Conservation (phyloP, 2,888 invertebrate species). For the Sinohyriopsis cumingii region DNA sequence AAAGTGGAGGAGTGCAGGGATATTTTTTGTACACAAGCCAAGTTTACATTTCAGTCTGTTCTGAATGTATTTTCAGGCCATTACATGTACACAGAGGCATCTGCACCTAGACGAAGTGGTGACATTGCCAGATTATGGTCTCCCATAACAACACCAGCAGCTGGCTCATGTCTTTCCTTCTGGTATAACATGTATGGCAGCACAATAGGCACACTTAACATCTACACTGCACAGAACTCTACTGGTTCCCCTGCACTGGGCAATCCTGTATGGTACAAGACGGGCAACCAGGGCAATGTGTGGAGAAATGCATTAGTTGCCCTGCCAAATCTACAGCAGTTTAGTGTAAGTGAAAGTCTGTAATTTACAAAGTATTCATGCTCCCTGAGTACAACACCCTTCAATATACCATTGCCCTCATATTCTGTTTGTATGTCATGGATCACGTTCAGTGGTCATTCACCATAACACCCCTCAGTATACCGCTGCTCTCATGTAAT, state of each 20-base stretch:
- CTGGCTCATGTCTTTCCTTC: constrained; percentile 61
- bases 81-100: constrained; percentile 77
- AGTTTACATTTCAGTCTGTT: too few relatives aligned
- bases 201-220: constrained; percentile 58
- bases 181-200: constrained; percentile 68
- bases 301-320: constrained; percentile 58
- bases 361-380: too few relatives aligned
- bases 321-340: constrained; percentile 38
- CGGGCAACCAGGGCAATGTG: constrained; percentile 56
- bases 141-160: constrained; percentile 22
- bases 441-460: too few relatives aligned
- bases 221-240: constrained; percentile 43
- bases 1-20: too few relatives aligned
- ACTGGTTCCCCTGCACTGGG: constrained; percentile 36
- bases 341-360: constrained; percentile 36
- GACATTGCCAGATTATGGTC: constrained; percentile 46
- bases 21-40: too few relatives aligned
- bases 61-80: constrained; percentile 43
- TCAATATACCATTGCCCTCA: too few relatives aligned
- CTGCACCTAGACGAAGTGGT: constrained; percentile 76
- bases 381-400: too few relatives aligned
- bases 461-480: too few relatives aligned
- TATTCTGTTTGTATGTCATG: too few relatives aligned
- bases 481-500: too few relatives aligned
- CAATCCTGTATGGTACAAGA: constrained; percentile 45